Evolutionary conservation across 2,113 vertebrate species (phyloP).

Genomic region (Ascaphus truei): DNA sequence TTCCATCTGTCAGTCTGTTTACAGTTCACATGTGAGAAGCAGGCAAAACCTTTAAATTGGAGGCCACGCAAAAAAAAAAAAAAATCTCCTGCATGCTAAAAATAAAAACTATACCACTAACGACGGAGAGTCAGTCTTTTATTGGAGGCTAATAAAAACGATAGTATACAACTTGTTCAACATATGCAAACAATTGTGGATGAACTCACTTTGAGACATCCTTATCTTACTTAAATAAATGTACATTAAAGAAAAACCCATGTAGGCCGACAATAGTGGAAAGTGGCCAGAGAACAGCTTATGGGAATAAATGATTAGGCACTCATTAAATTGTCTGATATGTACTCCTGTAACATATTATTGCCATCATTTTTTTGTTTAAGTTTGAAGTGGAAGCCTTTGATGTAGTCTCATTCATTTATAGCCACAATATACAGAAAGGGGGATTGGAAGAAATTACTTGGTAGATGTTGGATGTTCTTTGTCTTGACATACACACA

Average conservation of each 20-base stretch:
- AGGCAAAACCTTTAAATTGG: conserved; percentile 59
- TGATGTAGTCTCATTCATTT: conserved; percentile 3
- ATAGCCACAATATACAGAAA: conserved; percentile 1
- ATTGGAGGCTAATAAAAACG: not conserved
- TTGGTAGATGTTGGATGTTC: too few relatives aligned
- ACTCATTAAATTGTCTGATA: not conserved
- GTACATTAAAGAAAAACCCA: not conserved
- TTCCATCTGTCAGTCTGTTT: conserved; percentile 71
- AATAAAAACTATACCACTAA: conserved; percentile 45
- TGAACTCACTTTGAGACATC: not conserved
- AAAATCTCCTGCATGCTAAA: conserved; percentile 40
- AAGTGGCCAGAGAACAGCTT: not conserved
- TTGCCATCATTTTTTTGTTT: not conserved
- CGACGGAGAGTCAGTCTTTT: not conserved
- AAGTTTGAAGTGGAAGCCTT: not conserved
- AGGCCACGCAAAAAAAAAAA: conserved; percentile 36
- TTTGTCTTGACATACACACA: too few relatives aligned
- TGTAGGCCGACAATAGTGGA: conserved; percentile 12
- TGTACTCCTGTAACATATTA: not conserved
- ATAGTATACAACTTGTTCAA: not conserved
- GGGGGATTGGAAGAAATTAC: not conserved
- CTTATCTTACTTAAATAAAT: not conserved
- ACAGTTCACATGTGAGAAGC: conserved; percentile 63
- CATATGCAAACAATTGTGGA: conserved; percentile 12
- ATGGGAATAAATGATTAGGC: not conserved